Evolutionary conservation across 2,113 vertebrate genomes (phyloP).

Genomic region (Chamaea fasciata): DNA sequence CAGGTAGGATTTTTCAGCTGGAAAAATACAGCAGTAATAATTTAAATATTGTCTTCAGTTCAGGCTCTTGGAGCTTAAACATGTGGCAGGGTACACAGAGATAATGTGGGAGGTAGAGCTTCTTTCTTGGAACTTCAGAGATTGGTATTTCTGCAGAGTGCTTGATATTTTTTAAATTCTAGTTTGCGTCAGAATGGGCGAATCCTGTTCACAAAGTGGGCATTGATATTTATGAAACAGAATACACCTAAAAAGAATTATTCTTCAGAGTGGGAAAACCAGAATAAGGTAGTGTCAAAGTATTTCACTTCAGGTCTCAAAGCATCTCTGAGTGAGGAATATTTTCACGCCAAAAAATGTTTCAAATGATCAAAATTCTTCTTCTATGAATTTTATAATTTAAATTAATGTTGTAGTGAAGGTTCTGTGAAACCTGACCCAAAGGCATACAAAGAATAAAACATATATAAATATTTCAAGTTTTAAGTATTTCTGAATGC

Average conservation of each 20-base stretch:
- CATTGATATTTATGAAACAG: neutral
- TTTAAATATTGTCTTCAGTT: slow-evolving; percentile 30
- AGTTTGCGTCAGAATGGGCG: neutral
- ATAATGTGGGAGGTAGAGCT: neutral
- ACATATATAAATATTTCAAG: neutral
- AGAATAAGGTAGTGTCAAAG: neutral
- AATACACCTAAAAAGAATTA: neutral
- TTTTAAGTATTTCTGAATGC: neutral
- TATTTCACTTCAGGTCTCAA: neutral
- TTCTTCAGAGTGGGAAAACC: neutral
- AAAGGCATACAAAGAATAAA: neutral
- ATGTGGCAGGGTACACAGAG: neutral
- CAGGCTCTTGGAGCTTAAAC: neutral
- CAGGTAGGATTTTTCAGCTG: slow-evolving; percentile 14
- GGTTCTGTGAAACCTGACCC: neutral
- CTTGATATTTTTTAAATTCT: neutral
- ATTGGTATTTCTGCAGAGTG: neutral
- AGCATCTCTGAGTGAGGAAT: neutral
- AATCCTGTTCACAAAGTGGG: neutral
- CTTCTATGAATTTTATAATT: neutral
- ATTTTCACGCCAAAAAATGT: neutral
- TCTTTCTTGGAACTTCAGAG: neutral
- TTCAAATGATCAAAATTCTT: neutral
- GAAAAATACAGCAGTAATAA: slow-evolving; percentile 32
- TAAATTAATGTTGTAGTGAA: neutral